Evolutionary conservation across 2,888 invertebrate species (phyloP).

Genomic region (Amphiduros pacificus): DNA sequence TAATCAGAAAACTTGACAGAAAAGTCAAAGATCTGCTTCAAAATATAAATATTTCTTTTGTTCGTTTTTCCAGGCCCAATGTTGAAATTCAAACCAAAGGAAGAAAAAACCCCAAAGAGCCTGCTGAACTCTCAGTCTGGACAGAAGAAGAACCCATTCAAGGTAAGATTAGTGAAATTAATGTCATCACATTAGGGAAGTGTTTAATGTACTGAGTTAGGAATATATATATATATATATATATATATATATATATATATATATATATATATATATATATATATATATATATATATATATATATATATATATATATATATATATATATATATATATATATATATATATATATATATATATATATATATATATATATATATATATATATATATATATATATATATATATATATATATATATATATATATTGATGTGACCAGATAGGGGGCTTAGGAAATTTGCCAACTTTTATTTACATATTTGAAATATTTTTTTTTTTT

Average conservation of each 20-base stretch:
- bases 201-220: background rate
- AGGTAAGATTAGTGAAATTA: slow-evolving; percentile 8
- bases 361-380: background rate
- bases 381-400: too few relatives aligned
- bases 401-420: too few relatives aligned
- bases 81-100: slow-evolving; percentile 34
- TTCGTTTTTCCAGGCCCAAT: slow-evolving; percentile 34
- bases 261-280: background rate
- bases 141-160: slow-evolving; percentile 18
- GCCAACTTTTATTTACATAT: too few relatives aligned
- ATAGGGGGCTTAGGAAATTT: too few relatives aligned
- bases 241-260: background rate
- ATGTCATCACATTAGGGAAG: background rate
- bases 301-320: too few relatives aligned
- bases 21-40: background rate
- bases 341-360: background rate
- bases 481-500: too few relatives aligned
- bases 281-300: too few relatives aligned
- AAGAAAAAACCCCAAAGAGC: slow-evolving; percentile 17
- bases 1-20: background rate
- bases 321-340: background rate
- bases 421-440: too few relatives aligned
- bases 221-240: background rate
- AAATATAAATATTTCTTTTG: background rate
- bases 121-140: slow-evolving; percentile 2